Evolutionary conservation across 2,797 vertebrate species (phyloP), one percentile per base, ranked within the genome.

Genomic region (Tenualosa ilisha): DNA sequence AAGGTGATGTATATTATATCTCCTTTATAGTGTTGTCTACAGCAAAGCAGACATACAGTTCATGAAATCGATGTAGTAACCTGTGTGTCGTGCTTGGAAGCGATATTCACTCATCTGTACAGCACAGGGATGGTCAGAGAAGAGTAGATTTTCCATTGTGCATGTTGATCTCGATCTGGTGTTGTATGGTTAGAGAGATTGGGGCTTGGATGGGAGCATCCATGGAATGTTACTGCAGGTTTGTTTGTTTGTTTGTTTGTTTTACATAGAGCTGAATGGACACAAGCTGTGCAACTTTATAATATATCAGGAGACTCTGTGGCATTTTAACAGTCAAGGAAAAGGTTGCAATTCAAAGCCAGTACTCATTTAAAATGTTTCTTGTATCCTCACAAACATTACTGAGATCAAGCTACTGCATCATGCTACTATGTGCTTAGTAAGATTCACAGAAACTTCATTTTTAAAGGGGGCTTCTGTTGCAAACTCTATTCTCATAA

Each of bases 251-350:
- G 87, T 88, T 86, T 53, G 82, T 46, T 81, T 83, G 11, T 81
- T 90, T 94, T 90, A 93, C 91, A 88, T 95, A 93, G 90, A 91
- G 93, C 90, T 86, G 95, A 96, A 96, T 94, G 95, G 96, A 97
- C 93, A 97, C 96, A 97, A 98, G 97, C 97, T 98, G 97, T 98
- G 97, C 97, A 97, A 97, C 97, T 98, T 98, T 97, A 98, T 97
- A 97, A 9, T 97, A 96, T 97, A 97, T 97, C 96, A 97, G 96
- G 96, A 97, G 98, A 99, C 98, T 99, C 98, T 99, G 98, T 99
- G 98, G 98, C 98, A 99, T 99, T 99, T 97, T 96, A 97, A 97
- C 93, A 97, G 97, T 97, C 95, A 96, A 97, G 96, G 97, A 96
- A 97, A 97, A 94, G 96, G 97, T 97, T 93, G 96, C 96, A 96